A percentile compares a stretch with the other conserved stretches of the same genome.
Conservation (phyloP, 2,888 invertebrate genomes). For the Melipona beecheii region DNA sequence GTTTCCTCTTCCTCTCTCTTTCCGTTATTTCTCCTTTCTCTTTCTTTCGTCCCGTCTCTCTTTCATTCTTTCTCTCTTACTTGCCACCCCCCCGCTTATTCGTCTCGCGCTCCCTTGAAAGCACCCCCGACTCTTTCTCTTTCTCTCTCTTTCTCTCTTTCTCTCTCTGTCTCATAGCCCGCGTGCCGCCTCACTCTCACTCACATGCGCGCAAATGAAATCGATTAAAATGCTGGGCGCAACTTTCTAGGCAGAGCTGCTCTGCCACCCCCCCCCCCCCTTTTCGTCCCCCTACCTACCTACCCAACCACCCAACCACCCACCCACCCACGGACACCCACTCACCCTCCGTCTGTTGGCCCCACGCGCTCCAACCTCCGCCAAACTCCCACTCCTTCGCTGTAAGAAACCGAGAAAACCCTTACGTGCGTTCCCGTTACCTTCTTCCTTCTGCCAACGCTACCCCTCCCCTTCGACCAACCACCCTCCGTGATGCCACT, state of each 20-base stretch:
- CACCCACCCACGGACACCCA: slow-evolving; percentile 37
- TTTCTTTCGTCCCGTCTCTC: slow-evolving; percentile 40
- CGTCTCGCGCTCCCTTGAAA: slow-evolving; percentile 49
- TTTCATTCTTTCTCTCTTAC: slow-evolving; percentile 46
- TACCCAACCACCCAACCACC: slow-evolving; percentile 38
- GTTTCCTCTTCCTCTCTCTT: slow-evolving; percentile 46
- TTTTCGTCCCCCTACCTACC: slow-evolving; percentile 10
- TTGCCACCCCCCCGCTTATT: slow-evolving; percentile 14
- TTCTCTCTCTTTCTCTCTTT: slow-evolving; percentile 55
- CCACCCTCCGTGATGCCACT: slow-evolving; percentile 39
- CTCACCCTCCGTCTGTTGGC: slow-evolving; percentile 55
- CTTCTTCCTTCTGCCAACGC: slow-evolving; percentile 60
- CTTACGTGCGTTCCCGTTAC: slow-evolving; percentile 79
- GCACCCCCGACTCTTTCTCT: slow-evolving; percentile 14
- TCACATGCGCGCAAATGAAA: slow-evolving; percentile 89
- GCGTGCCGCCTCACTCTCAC: slow-evolving; percentile 83
- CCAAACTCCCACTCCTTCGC: slow-evolving; percentile 70
- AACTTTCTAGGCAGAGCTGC: slow-evolving; percentile 86
- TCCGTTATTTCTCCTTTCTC: slow-evolving; percentile 53
- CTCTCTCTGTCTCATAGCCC: slow-evolving; percentile 57
- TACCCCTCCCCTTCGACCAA: slow-evolving; percentile 49
- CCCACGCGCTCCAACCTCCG: slow-evolving; percentile 65
- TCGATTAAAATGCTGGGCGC: slow-evolving; percentile 89
- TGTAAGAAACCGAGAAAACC: slow-evolving; percentile 83
- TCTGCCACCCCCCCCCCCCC: slow-evolving; percentile 55